These are phyloP conservation scores for Catharus fuscescens DNA, from an alignment of 2,113 vertebrate genomes.

Conservation along the genomic window DNA sequence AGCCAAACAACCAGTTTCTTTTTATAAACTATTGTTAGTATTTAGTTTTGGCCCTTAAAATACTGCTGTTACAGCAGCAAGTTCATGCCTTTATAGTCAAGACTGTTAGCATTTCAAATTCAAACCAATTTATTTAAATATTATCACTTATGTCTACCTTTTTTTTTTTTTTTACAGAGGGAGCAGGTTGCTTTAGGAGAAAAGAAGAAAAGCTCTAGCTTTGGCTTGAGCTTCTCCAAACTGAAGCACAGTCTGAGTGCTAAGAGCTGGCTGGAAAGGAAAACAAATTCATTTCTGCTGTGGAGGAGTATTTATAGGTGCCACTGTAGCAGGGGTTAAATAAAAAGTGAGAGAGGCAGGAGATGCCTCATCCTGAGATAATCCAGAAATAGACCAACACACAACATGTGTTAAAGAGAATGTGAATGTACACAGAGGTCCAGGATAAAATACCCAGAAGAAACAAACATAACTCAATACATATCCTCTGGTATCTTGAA, in stretches of 20 bases:
- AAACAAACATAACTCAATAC: neutral
- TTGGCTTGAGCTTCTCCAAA: neutral
- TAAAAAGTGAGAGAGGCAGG: neutral
- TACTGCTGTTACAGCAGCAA: neutral
- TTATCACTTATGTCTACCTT: neutral
- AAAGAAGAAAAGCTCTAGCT: neutral
- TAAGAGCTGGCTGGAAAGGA: neutral
- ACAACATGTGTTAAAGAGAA: neutral
- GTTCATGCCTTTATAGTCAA: neutral
- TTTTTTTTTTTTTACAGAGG: neutral
- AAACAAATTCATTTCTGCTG: neutral
- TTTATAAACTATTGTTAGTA: conserved; percentile 54
- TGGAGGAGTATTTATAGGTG: conserved; percentile 23
- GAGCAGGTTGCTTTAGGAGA: neutral
- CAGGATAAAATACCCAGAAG: neutral
- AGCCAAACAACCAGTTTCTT: conserved; percentile 54
- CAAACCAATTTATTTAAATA: neutral
- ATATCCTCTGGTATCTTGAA: neutral
- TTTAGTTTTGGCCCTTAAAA: conserved; percentile 25
- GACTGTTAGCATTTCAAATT: neutral
- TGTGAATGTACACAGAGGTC: neutral
- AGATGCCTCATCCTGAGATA: conserved; percentile 16
- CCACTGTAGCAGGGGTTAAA: conserved; percentile 8
- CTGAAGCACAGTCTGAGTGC: neutral
- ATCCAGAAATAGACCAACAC: neutral